Evolutionary conservation across 2,113 vertebrate species (phyloP), one percentile per base, ranked within the genome.

Genomic region (Carassius gibelio): DNA sequence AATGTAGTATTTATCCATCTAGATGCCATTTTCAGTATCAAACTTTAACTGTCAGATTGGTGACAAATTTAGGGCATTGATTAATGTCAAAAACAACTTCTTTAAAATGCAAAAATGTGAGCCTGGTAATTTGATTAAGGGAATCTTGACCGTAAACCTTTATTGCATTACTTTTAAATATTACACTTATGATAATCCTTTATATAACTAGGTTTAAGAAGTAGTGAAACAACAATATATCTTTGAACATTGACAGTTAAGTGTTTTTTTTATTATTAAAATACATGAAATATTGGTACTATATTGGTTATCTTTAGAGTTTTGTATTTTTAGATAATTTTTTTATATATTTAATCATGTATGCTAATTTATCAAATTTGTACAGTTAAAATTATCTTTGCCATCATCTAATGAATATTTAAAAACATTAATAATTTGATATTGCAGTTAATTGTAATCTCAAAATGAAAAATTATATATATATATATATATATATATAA

Each of bases 1-100:
- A 77, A 76, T 38, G 21, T 62, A 19, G n/a, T 36, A 34, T 77
- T 21, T 57, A 48, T 45, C 71, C 57, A 74, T 83, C 82, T 75
- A 50, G 21, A 62, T 64, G 17, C 38, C 23, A 19, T 75, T 21
- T 76, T 76, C 10, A 66, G 57, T 30, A 34, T 50, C 38, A 50
- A 42, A 30, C 9, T 19, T 55, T 9, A 68, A 34, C 68, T 83
- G 50, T 36, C 15, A 84, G 7, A 19, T 75, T 4, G 21, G 38
- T 61, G 30, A 45, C 9, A 75, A n/a, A 38, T 83, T 36, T 8
- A 61, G 38, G 1, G 82, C 52, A 72, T 11, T 57, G 19, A 38
- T 59, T 71, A 36, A 42, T 72, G 34, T 42, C 13, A 72, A 83
- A 72, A 19, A 6, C 68, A 55, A 0, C 21, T 36, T 30, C 0